Conservation (phyloP, 2,113 vertebrate genomes). For the Paralichthys olivaceus region DNA sequence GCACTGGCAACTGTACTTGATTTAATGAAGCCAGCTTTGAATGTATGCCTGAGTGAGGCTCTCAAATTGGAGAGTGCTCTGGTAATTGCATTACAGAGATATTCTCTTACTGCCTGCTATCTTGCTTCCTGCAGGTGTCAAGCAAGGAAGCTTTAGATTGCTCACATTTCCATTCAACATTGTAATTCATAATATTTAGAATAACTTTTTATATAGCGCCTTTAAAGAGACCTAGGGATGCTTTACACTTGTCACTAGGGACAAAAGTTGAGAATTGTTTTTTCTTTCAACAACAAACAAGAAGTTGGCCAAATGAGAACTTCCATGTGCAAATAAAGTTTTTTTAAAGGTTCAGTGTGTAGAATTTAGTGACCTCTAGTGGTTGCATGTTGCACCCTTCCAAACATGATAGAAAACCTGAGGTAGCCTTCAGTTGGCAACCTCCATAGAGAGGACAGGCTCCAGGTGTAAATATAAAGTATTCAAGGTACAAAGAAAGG, state of each 20-base stretch:
- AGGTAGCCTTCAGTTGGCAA: no score
- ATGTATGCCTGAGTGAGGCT: slow-evolving; percentile 54
- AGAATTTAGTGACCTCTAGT: no score
- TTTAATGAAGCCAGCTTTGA: slow-evolving; percentile 51
- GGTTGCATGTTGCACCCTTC: no score
- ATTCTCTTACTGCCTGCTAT: slow-evolving; percentile 51
- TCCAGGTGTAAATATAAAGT: no score
- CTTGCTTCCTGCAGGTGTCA: slow-evolving; percentile 66
- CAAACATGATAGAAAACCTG: no score
- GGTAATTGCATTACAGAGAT: slow-evolving; percentile 61
- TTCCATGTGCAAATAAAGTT: slow-evolving; percentile 1
- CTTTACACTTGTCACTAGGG: no score
- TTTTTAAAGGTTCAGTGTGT: no score
- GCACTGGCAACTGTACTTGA: slow-evolving; percentile 9
- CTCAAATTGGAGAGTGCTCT: slow-evolving; percentile 63
- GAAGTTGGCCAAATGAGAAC: background rate
- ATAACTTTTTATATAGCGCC: no score
- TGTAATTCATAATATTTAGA: no score
- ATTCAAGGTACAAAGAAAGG: no score
- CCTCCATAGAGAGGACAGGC: no score
- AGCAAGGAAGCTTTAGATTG: slow-evolving; percentile 47
- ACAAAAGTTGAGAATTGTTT: background rate
- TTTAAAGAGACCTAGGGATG: no score
- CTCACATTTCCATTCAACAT: slow-evolving; percentile 40
- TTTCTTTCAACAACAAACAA: slow-evolving; percentile 28